Base-by-base conservation (phyloP, 1,140 invertebrate genomes). In the Anthonomus grandis region DNA sequence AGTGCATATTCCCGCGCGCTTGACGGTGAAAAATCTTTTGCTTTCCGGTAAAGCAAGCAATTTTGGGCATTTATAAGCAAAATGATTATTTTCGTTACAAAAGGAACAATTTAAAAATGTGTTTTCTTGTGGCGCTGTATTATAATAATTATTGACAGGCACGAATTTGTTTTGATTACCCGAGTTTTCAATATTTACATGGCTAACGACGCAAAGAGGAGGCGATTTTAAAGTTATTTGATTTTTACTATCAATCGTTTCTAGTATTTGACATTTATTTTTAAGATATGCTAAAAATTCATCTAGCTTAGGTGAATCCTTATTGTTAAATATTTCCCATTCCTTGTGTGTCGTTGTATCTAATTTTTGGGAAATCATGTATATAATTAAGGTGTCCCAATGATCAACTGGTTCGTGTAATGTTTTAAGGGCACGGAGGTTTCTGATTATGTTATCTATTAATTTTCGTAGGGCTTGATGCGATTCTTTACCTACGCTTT, bases 301-400 rank as follows among this genome's bases (percentile, higher is more conserved):
- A 4, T 48, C 57, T 21, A 47, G 15, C 18, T 27, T 59, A 9
- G 57, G 57, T 39, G 31, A 37, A 17, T 34, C 27, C n/a, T 53
- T 47, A 8, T 52, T 47, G 18, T 47, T 59, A 13, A 42, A 1
- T 18, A 24, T 55, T 50, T 50, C 58, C 46, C 52, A 60, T 22
- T 60, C 52, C 18, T 46, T 47, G 19, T 12, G 44, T 15, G 37
- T 25, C 10, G 39, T 19, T 6, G 4, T 21, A 46, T 58, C 34
- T 44, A 61, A 22, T 44, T 61, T 61, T 18, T 37, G 36, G 9
- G 21, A 48, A 25, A 53, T 36, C 19, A 61, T 10, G 38, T 57
- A 49, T 37, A 60, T 60, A 22, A 67, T 47, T 0, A 70, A 53
- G 0, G 66, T 67, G 19, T 65, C 62, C 53, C 69, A 72, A 1